Conservation (phyloP, 2,797 vertebrate species). For the Enoplosus armatus region DNA sequence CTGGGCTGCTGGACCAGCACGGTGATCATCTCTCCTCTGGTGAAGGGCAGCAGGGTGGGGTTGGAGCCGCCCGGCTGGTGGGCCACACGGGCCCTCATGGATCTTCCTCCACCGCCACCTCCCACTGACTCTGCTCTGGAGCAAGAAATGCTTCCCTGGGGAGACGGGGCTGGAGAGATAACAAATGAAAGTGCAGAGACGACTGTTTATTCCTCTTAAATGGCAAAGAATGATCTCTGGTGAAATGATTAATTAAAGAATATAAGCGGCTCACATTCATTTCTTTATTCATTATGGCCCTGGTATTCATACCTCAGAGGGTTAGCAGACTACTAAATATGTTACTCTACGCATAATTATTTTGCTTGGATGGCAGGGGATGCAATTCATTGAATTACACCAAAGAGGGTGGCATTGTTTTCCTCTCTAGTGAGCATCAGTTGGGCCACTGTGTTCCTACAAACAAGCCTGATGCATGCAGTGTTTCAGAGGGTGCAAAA, state of each 20-base stretch:
- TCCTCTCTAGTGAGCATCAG: conserved; percentile 4
- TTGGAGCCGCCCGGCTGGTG: conserved; percentile 83
- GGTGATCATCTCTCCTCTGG: conserved; percentile 84
- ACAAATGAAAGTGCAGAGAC: neutral
- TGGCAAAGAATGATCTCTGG: conserved; percentile 15
- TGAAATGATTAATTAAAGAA: conserved; percentile 38
- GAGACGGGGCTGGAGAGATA: conserved; percentile 80
- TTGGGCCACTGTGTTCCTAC: neutral
- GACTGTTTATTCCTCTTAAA: neutral
- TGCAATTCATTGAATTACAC: conserved; percentile 21
- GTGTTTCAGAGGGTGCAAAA: neutral
- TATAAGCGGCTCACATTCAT: conserved; percentile 2
- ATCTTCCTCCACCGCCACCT: conserved; percentile 53
- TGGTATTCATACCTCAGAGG: conserved; percentile 22
- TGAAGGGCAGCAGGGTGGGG: conserved; percentile 90
- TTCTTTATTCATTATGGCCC: conserved; percentile 26
- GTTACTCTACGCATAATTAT: conserved; percentile 6
- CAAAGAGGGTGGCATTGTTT: conserved; percentile 16
- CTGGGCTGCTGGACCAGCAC: conserved; percentile 86
- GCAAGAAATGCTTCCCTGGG: conserved; percentile 73
- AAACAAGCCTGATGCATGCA: neutral
- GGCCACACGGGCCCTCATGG: conserved; percentile 85
- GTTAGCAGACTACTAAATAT: conserved; percentile 24
- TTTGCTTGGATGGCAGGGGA: conserved; percentile 12
- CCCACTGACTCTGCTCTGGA: conserved; percentile 78